phyloP scores from a whole-genome alignment of 2,113 vertebrate genomes.

The Sialia sialis region DNA sequence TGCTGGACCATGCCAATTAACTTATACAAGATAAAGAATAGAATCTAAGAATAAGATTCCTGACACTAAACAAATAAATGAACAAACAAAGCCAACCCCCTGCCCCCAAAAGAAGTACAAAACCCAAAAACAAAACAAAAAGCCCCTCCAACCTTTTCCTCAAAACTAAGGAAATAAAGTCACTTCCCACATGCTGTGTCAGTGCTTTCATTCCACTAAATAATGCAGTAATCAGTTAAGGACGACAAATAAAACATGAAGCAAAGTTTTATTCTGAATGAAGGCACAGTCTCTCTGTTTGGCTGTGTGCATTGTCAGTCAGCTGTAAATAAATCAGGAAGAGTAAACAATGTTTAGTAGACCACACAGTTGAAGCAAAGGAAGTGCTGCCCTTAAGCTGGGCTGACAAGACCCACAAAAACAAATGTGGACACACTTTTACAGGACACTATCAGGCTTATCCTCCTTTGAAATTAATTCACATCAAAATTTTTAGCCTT shows the following conservation, averaged over 20 bases:
- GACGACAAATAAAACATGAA: neutral
- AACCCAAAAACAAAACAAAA: neutral
- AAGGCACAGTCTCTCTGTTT: neutral
- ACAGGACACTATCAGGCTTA: neutral
- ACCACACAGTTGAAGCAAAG: neutral
- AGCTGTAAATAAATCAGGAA: neutral
- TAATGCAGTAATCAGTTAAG: neutral
- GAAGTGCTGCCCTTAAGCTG: neutral
- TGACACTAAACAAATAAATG: neutral
- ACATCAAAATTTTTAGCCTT: neutral
- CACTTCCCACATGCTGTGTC: neutral
- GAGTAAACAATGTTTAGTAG: neutral
- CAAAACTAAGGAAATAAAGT: neutral
- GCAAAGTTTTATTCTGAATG: neutral
- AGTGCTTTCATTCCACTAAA: neutral
- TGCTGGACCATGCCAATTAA: neutral
- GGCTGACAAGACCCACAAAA: neutral
- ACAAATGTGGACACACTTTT: neutral
- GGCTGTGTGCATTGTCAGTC: neutral
- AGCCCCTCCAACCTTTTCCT: rapidly evolving
- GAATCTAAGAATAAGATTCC: neutral
- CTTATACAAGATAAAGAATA: neutral
- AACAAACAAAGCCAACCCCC: neutral
- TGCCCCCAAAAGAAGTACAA: neutral
- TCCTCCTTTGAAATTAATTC: neutral